These are phyloP conservation scores for Synanthedon myopaeformis DNA, from an alignment of 2,888 invertebrate genomes.

Conservation along the genomic window DNA sequence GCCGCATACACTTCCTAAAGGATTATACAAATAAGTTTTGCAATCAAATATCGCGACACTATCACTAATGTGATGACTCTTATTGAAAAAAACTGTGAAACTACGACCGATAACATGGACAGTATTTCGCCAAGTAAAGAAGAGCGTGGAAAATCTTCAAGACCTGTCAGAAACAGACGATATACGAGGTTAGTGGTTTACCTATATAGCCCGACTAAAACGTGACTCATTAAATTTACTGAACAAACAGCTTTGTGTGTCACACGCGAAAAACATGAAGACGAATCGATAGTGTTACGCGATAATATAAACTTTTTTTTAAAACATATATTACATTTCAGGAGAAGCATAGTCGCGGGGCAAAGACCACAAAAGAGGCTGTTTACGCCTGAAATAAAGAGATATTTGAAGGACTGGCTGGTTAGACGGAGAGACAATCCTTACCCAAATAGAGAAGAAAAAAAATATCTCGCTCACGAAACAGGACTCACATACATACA, in stretches of 20 bases:
- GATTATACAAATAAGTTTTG: background rate
- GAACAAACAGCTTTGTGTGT: constrained; percentile 56
- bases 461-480: constrained; percentile 77
- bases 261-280: constrained; percentile 14
- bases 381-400: constrained; percentile 84
- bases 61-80: constrained; percentile 43
- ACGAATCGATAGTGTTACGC: background rate
- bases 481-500: constrained; percentile 84
- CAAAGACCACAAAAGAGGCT: constrained; percentile 77
- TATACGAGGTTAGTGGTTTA: constrained; percentile 73
- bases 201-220: constrained; percentile 7
- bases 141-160: constrained; percentile 63
- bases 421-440: constrained; percentile 81
- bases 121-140: constrained; percentile 39
- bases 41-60: background rate
- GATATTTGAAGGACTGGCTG: constrained; percentile 82
- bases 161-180: constrained; percentile 78
- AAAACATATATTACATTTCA: constrained; percentile 25
- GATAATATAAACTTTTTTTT: background rate
- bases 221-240: constrained; percentile 54
- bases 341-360: constrained; percentile 70
- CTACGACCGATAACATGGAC: constrained; percentile 38
- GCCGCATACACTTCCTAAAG: constrained; percentile 1
- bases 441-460: constrained; percentile 82
- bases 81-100: constrained; percentile 34